Conservation (phyloP, 2,888 invertebrate genomes). For the Eutolmus rufibarbis region DNA sequence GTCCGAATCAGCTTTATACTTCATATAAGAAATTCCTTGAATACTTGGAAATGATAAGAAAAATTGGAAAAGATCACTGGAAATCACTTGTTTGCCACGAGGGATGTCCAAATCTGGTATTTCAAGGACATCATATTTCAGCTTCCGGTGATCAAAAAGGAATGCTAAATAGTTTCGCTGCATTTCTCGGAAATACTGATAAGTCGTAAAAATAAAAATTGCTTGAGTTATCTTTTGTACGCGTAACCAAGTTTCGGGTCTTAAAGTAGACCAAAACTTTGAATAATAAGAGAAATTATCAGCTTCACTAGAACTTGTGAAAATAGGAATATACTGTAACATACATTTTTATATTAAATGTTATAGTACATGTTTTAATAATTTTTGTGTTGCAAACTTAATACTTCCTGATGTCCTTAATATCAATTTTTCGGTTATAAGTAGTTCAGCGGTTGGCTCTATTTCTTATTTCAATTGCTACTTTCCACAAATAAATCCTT, state of each 20-base stretch:
- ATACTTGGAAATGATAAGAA: constrained; percentile 56
- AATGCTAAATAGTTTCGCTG: constrained; percentile 3
- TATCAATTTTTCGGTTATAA: background rate
- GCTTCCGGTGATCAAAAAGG: constrained; percentile 41
- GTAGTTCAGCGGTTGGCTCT: too few species aligned
- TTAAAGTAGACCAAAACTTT: background rate
- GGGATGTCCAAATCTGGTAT: constrained; percentile 47
- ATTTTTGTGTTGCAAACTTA: background rate
- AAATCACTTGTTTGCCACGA: constrained; percentile 50
- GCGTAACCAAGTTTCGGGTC: background rate
- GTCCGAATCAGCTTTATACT: constrained; percentile 54
- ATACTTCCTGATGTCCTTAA: background rate
- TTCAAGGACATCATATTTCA: constrained; percentile 36
- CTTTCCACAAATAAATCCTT: background rate
- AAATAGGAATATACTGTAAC: too few species aligned
- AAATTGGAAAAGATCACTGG: constrained; percentile 57
- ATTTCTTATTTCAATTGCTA: too few species aligned
- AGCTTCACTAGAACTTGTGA: background rate
- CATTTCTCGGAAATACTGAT: constrained; percentile 9
- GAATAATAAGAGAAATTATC: background rate
- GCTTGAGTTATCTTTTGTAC: background rate
- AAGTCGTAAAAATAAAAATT: constrained; percentile 24
- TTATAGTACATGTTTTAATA: background rate
- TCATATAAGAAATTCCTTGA: constrained; percentile 55
- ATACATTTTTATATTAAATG: background rate